These are phyloP conservation scores for Oryzias sinensis DNA, from an alignment of 2,797 vertebrate genomes.

Conservation along the genomic window DNA sequence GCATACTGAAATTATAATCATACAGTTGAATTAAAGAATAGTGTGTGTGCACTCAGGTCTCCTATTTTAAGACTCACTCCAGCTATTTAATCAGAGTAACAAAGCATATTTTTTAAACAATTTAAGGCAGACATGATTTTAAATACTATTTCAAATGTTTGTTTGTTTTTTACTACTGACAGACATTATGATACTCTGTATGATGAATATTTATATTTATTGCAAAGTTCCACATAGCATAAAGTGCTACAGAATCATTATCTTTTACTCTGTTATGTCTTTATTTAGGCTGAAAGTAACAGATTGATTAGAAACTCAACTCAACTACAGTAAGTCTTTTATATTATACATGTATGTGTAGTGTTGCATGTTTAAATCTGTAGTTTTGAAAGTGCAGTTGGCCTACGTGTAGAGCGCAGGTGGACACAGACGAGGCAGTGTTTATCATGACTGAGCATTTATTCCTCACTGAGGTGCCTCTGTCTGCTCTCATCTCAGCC, in stretches of 20 bases:
- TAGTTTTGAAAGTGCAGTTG: background rate
- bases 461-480: constrained; percentile 58
- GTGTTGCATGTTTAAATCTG: constrained; percentile 10
- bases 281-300: constrained; percentile 10
- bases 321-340: too few relatives aligned
- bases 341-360: constrained; percentile 3
- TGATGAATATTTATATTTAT: too few relatives aligned
- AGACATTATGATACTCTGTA: too few relatives aligned
- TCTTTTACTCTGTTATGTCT: background rate
- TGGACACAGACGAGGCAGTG: constrained; percentile 73
- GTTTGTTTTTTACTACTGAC: too few relatives aligned
- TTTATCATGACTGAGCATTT: constrained; percentile 72
- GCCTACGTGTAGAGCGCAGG: constrained; percentile 44
- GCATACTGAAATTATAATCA: too few relatives aligned
- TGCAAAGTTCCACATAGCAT: background rate
- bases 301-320: constrained; percentile 8
- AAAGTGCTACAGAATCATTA: constrained; percentile 4
- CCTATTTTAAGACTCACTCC: too few relatives aligned
- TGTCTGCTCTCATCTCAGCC: constrained; percentile 57
- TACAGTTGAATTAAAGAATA: too few relatives aligned
- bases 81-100: too few relatives aligned
- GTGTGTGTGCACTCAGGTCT: too few relatives aligned
- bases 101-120: too few relatives aligned
- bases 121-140: too few relatives aligned
- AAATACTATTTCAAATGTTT: too few relatives aligned